Evolutionary conservation across 2,113 vertebrate species (phyloP).

Genomic region (Panthera tigris): DNA sequence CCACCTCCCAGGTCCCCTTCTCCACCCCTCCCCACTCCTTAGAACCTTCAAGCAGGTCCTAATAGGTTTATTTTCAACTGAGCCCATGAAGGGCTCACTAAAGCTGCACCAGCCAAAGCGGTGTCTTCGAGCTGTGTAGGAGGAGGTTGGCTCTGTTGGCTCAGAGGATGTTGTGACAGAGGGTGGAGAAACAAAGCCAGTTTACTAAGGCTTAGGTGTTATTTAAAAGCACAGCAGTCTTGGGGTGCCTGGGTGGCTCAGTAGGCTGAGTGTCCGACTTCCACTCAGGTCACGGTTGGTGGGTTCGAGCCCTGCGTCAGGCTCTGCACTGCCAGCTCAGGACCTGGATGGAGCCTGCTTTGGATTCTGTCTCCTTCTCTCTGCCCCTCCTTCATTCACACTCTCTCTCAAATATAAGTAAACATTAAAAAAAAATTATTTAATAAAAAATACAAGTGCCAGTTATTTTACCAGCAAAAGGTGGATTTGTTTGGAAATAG

Average conservation of each 20-base stretch:
- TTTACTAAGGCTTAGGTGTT: fast-evolving
- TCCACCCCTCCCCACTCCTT: no score
- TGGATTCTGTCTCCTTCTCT: no score
- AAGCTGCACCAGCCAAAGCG: neutral
- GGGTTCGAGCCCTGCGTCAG: no score
- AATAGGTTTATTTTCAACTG: neutral
- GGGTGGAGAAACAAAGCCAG: neutral
- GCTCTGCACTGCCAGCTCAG: no score
- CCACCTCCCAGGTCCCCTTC: neutral
- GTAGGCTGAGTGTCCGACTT: no score
- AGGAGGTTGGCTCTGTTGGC: neutral
- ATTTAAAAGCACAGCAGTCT: neutral
- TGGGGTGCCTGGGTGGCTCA: no score
- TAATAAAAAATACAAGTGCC: neutral
- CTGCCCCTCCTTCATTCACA: no score
- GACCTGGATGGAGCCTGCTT: no score
- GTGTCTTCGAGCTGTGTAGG: neutral
- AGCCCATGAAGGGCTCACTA: fast-evolving
- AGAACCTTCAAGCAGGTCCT: no score
- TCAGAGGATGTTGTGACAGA: neutral
- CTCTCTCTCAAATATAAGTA: no score
- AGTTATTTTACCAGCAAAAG: neutral
- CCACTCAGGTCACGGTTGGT: no score
- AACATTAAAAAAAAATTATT: no score
- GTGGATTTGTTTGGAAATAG: neutral